A percentile compares a stretch with the other conserved stretches of the same genome.
Conservation (phyloP, 1,140 invertebrate genomes). For the Theocolax elegans region DNA sequence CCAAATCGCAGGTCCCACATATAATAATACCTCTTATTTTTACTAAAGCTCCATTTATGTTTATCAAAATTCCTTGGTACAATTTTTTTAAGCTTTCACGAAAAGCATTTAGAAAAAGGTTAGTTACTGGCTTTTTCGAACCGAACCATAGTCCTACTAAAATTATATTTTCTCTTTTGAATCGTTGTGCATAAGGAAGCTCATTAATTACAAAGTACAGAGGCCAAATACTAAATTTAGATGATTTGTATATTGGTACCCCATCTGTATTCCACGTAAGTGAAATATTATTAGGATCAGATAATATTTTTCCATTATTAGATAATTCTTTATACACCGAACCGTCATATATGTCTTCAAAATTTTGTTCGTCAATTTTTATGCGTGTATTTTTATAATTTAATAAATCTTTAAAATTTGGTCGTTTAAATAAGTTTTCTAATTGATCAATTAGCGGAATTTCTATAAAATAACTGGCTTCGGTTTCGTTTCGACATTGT, state of each 20-base stretch:
- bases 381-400: not conserved
- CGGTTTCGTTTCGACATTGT: too few species aligned
- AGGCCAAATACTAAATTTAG: slow-evolving; percentile 13
- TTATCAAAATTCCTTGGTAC: slow-evolving; percentile 18
- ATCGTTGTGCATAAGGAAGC: not conserved
- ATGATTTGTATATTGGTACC: not conserved
- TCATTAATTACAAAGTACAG: slow-evolving; percentile 9
- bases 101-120: not conserved
- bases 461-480: too few species aligned
- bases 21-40: too few species aligned
- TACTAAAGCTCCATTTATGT: too few species aligned
- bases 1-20: too few species aligned
- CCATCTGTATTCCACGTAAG: slow-evolving; percentile 18
- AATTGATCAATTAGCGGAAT: too few species aligned
- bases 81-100: not conserved
- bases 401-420: not conserved
- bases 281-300: slow-evolving; percentile 19
- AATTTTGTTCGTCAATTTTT: slow-evolving; percentile 1
- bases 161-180: slow-evolving; percentile 10
- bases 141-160: slow-evolving; percentile 15
- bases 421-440: not conserved
- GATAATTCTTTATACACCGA: not conserved
- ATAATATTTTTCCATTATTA: too few species aligned
- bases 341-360: slow-evolving; percentile 18
- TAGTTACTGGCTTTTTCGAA: not conserved